Percentiles rank a stretch among this genome's conserved stretches.
phyloP scores from a whole-genome alignment of 1,140 invertebrate genomes.

The Streblospio benedicti region DNA sequence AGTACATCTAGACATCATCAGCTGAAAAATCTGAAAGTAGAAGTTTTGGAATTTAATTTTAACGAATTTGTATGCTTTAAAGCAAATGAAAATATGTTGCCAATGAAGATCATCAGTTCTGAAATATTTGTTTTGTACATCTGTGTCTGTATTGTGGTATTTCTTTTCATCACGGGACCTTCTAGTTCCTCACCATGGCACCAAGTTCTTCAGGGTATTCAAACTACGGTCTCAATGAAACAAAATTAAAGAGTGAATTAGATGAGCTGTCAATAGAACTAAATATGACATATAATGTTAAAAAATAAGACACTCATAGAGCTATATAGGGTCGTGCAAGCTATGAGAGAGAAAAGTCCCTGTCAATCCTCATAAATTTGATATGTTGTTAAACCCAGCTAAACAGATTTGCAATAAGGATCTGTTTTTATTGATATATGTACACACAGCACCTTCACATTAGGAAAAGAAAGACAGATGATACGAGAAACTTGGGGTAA shows the following conservation, averaged over 20 bases:
- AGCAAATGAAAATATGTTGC: too few relatives aligned
- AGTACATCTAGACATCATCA: too few relatives aligned
- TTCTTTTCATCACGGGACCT: too few relatives aligned
- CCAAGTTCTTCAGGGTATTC: too few relatives aligned
- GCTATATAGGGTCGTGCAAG: neutral
- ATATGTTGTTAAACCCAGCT: slow-evolving; percentile 8
- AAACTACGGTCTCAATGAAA: too few relatives aligned
- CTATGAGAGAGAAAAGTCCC: neutral
- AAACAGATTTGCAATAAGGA: neutral
- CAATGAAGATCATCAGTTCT: too few relatives aligned
- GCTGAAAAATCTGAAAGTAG: too few relatives aligned
- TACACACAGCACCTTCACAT: slow-evolving; percentile 39
- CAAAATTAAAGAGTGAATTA: neutral
- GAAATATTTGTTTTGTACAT: too few relatives aligned
- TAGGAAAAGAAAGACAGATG: slow-evolving; percentile 30
- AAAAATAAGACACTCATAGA: slow-evolving; percentile 2
- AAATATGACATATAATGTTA: neutral
- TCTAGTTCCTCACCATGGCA: too few relatives aligned
- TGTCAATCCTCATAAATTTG: slow-evolving; percentile 14
- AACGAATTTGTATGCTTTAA: too few relatives aligned
- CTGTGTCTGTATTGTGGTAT: too few relatives aligned
- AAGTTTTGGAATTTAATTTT: too few relatives aligned
- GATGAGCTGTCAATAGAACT: neutral
- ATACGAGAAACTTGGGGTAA: slow-evolving; percentile 44
- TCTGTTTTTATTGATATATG: slow-evolving; percentile 24